phyloP scores from a whole-genome alignment of 2,113 vertebrate species.

The Eubucco bourcierii region DNA sequence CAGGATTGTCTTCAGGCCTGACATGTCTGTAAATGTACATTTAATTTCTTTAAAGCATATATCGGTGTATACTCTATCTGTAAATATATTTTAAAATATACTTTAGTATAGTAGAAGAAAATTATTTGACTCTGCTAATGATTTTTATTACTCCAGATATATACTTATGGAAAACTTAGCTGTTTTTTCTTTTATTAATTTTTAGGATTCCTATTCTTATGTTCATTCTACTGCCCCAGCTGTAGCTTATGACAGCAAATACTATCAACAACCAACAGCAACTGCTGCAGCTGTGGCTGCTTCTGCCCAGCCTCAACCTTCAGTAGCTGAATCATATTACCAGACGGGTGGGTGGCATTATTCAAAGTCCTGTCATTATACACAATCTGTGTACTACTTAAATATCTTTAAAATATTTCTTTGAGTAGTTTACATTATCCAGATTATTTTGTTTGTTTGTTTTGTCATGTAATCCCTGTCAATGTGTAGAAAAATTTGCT shows the following conservation, averaged over 20 bases:
- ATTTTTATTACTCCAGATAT: not conserved
- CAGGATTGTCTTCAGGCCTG: not conserved
- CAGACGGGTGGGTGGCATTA: conserved; percentile 85
- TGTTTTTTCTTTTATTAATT: not conserved
- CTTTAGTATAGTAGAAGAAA: not conserved
- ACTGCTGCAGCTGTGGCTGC: conserved; percentile 87
- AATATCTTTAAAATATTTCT: not conserved
- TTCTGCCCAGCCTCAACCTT: conserved; percentile 89
- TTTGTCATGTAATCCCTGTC: not conserved
- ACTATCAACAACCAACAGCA: conserved; percentile 93
- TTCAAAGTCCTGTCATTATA: not conserved
- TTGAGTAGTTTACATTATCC: not conserved
- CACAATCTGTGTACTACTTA: not conserved
- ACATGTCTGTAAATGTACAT: not conserved
- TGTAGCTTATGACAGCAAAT: conserved; percentile 95
- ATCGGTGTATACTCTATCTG: not conserved
- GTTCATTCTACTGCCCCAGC: conserved; percentile 92
- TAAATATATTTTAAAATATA: not conserved
- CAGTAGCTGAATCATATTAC: conserved; percentile 95
- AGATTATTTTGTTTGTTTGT: not conserved
- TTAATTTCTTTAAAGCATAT: not conserved
- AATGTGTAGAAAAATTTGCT: not conserved
- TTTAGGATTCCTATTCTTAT: conserved; percentile 94
- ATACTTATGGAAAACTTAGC: not conserved
- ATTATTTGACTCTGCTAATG: not conserved